Percentiles rank a stretch among this genome's conserved stretches.
phyloP scores from a whole-genome alignment of 2,888 invertebrate genomes.

The Lissonota sp. region DNA sequence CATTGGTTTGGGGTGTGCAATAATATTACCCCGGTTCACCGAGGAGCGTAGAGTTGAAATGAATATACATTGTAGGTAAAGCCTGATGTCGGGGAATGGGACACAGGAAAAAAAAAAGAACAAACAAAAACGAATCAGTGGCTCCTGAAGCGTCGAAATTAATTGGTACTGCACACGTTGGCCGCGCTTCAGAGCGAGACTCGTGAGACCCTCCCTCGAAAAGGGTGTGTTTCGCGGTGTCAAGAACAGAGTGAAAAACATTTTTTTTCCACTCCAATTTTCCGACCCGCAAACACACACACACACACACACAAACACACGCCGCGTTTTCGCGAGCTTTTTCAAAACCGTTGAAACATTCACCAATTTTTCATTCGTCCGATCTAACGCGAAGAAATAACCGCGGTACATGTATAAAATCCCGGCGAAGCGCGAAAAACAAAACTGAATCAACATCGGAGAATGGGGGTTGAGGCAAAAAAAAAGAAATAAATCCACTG shows the following conservation, averaged over 20 bases:
- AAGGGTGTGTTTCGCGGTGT: slow-evolving; percentile 27
- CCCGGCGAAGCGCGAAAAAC: neutral
- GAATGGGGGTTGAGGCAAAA: too few species aligned
- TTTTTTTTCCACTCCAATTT: slow-evolving; percentile 35
- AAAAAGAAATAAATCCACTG: too few species aligned
- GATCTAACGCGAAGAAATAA: slow-evolving; percentile 17
- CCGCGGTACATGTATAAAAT: neutral
- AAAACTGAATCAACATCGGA: too few species aligned
- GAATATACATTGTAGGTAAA: neutral
- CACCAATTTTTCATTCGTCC: slow-evolving; percentile 20
- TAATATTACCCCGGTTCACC: neutral
- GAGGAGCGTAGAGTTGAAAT: neutral
- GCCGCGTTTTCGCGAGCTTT: neutral
- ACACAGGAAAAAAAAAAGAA: slow-evolving; percentile 10
- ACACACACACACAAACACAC: neutral
- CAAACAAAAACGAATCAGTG: neutral
- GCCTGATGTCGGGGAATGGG: neutral
- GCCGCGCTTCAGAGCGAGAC: neutral
- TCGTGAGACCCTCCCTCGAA: slow-evolving; percentile 6
- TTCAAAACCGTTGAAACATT: neutral
- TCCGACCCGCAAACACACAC: slow-evolving; percentile 9
- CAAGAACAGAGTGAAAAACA: neutral
- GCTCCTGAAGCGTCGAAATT: slow-evolving; percentile 35
- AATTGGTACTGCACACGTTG: slow-evolving; percentile 28
- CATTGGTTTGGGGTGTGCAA: neutral